Base-by-base conservation (phyloP, 2,888 invertebrate genomes). In the Oegoconia quadripuncta region DNA sequence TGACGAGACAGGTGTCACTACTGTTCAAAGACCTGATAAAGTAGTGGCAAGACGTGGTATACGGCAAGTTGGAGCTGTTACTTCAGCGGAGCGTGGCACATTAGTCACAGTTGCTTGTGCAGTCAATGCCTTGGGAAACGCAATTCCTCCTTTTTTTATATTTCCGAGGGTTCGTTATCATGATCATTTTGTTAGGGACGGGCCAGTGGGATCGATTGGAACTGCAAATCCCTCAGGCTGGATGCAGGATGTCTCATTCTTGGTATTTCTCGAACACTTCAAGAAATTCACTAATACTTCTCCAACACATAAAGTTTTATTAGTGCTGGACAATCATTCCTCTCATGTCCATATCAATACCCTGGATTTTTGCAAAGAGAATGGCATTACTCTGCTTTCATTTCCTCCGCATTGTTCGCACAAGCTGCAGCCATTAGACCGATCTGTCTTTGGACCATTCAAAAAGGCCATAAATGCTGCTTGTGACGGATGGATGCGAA, bases 71-170 rank as follows among this genome's bases (percentile, higher is more conserved):
- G 66, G 64, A 7, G 44, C 64, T 34, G 8, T 68, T 0, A 65
- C 65, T 3, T 69, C 69, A n/a, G 63, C 58, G 0, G 73, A 76
- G 48, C 48, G 66, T 17, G 71, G 71, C 1, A 61, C 64, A 8
- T 41, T 61, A 6, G 57, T 62, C 0, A 64, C 66, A 46, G 44
- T 74, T 22, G 53, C 60, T 6, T 44, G 50, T 36, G 68, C 70
- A 17, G 59, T 52, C 3, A 61, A 59, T 25, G 64, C 61, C 1
- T 4, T 59, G 1, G 63, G 64, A 3, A 64, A 65, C 44, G 18
- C 38, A 2, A 41, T 67, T 9, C 63, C 65, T 2, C 58, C 62
- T 0, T 23, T 63, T 0, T 66, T 64, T 33, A 39, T 66, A 0
- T 67, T 64, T 42, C 62, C 59, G 0, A 36, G 59, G 0, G 16